Conservation (phyloP, 1,140 invertebrate species). For the Hyles vespertilio region DNA sequence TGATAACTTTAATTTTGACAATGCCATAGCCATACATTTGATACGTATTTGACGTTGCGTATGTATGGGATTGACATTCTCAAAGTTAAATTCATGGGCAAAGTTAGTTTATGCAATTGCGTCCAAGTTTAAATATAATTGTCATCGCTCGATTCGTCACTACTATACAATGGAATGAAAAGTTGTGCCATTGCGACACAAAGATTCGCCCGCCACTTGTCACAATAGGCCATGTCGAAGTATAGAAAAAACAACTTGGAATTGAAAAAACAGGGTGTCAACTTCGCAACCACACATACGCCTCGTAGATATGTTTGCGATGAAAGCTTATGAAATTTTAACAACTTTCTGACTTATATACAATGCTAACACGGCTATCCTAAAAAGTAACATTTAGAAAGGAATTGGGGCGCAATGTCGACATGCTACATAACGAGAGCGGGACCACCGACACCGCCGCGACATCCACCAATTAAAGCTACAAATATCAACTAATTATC, state of each 20-base stretch:
- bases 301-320: constrained; percentile 70
- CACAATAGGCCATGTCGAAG: background rate
- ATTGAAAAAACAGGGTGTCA: background rate
- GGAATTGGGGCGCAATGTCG: constrained; percentile 45
- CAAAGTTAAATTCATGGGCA: no score
- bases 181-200: no score
- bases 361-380: constrained; percentile 42
- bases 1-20: no score
- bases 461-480: background rate
- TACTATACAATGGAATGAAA: no score
- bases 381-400: constrained; percentile 37
- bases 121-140: no score
- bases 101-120: no score
- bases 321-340: constrained; percentile 61
- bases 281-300: constrained; percentile 40
- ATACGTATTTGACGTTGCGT: no score
- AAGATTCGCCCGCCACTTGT: background rate
- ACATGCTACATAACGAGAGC: constrained; percentile 34
- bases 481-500: background rate
- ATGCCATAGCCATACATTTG: no score
- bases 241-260: background rate
- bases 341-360: constrained; percentile 37
- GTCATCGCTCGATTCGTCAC: no score
- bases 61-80: no score
- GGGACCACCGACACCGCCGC: no score